Evolutionary conservation across 2,797 vertebrate species (phyloP), one percentile per base, ranked within the genome.

Genomic region (Thalassophryne amazonica): DNA sequence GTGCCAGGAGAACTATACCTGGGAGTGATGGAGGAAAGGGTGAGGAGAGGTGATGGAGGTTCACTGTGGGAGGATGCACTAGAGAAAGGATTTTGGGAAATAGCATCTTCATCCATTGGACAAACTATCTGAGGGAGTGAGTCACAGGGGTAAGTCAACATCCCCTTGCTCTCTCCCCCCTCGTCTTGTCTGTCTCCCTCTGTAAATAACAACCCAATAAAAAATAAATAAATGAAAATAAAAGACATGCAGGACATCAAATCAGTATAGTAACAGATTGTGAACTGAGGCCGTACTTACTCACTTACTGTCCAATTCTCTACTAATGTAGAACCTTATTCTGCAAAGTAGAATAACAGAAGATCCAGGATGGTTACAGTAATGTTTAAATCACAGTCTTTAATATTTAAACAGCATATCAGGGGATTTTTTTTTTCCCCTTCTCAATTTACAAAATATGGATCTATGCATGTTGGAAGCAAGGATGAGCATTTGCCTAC

Each of bases 41-140:
- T 50, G 43, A 77, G 76, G 80, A 74, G 57, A 78, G 78, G 77
- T 70, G 77, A 56, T 57, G 72, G 32, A 72, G 75, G 78, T 54
- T 76, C 71, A 76, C 55, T 84, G 63, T 77, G 78, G 55, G 75
- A 57, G 54, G 72, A 69, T 70, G 66, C 72, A 76, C 76, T 81
- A 87, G 58, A 80, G 31, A 83, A 76, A 64, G 74, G 75, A 49
- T 64, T 52, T 38, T 75, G 49, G 77, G 87, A 45, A 51, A 64
- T 42, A 29, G 49, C 55, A 80, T 83, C 81, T 69, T 83, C 88
- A 71, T 90, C 88, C 88, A 88, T 90, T 31, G 74, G 75, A 70
- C 68, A 71, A 66, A 80, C 73, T 72, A 85, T 60, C 30, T 78
- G 75, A 72, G 71, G 73, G 67, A 76, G 67, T 9, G 47, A 78